A percentile compares a stretch with the other conserved stretches of the same genome.
Evolutionary conservation across 2,113 vertebrate genomes (phyloP).

Genomic region (Bucco capensis): DNA sequence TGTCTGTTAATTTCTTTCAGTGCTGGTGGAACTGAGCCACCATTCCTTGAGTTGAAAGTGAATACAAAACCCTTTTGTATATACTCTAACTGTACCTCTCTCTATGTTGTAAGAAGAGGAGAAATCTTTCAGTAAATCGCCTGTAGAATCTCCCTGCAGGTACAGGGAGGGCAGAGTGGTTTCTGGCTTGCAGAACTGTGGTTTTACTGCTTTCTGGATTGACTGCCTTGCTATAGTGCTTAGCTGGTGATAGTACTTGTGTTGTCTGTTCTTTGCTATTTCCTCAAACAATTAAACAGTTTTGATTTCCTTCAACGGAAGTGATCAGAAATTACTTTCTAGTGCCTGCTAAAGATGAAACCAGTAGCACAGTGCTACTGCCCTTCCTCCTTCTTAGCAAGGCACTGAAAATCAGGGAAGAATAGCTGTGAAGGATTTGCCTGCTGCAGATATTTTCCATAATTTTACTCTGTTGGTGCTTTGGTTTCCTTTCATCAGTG

Average conservation of each 20-base stretch:
- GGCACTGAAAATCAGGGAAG: neutral
- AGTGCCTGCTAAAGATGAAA: neutral
- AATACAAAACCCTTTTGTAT: conserved; percentile 40
- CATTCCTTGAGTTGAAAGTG: neutral
- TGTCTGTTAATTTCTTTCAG: conserved; percentile 4
- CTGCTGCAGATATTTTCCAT: neutral
- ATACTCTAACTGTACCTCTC: neutral
- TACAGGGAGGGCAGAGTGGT: neutral
- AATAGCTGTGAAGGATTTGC: neutral
- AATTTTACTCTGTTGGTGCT: neutral
- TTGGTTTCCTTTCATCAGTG: neutral
- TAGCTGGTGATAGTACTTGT: neutral
- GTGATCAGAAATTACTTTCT: neutral
- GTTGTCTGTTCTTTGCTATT: neutral
- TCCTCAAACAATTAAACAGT: neutral
- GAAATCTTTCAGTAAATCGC: neutral
- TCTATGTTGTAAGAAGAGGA: neutral
- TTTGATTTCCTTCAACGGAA: neutral
- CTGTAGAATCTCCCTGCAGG: neutral
- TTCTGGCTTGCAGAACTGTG: neutral
- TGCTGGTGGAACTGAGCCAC: neutral
- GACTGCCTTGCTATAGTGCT: neutral
- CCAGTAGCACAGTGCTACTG: neutral
- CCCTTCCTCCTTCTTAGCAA: neutral
- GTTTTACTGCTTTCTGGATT: neutral